These are phyloP conservation scores for Xenopus petersii DNA, from an alignment of 2,797 vertebrate genomes.

Conservation along the genomic window DNA sequence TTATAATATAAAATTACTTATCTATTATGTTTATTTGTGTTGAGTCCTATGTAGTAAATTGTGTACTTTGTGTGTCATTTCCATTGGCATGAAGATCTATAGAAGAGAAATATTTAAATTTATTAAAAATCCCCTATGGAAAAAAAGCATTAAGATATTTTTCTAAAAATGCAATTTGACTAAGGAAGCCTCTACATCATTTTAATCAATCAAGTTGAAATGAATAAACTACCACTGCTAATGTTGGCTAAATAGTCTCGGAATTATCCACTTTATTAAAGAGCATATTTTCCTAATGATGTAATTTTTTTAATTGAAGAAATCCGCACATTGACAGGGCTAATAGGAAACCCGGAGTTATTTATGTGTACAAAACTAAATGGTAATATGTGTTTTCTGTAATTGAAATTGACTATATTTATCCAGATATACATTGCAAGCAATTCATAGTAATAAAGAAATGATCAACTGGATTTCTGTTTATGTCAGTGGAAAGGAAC, in stretches of 20 bases:
- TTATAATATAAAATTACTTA: too few relatives aligned
- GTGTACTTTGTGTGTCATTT: too few relatives aligned
- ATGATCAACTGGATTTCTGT: slow-evolving; percentile 25
- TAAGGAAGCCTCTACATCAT: slow-evolving; percentile 3
- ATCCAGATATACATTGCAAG: slow-evolving; percentile 41
- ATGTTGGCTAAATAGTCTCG: slow-evolving; percentile 31
- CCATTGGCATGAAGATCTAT: too few relatives aligned
- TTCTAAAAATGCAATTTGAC: slow-evolving; percentile 11
- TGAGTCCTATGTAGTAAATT: too few relatives aligned
- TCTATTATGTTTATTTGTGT: too few relatives aligned
- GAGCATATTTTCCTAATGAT: slow-evolving; percentile 43
- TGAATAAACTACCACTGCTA: slow-evolving; percentile 14
- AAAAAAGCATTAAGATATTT: too few relatives aligned
- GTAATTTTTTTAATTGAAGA: slow-evolving; percentile 32
- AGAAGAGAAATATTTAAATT: too few relatives aligned
- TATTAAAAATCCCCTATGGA: too few relatives aligned
- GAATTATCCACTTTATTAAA: slow-evolving; percentile 44
- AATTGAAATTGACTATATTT: slow-evolving; percentile 48
- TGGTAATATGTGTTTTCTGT: slow-evolving; percentile 40
- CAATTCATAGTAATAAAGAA: slow-evolving; percentile 42
- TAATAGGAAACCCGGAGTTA: slow-evolving; percentile 21
- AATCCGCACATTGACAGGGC: slow-evolving; percentile 12
- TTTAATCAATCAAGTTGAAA: slow-evolving; percentile 17
- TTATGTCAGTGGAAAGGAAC: background rate
- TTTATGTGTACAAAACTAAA: slow-evolving; percentile 33